Evolutionary conservation across 2,888 invertebrate genomes (phyloP), one percentile per base, ranked within the genome.

Genomic region (Chaetogeoica ovagalla): DNA sequence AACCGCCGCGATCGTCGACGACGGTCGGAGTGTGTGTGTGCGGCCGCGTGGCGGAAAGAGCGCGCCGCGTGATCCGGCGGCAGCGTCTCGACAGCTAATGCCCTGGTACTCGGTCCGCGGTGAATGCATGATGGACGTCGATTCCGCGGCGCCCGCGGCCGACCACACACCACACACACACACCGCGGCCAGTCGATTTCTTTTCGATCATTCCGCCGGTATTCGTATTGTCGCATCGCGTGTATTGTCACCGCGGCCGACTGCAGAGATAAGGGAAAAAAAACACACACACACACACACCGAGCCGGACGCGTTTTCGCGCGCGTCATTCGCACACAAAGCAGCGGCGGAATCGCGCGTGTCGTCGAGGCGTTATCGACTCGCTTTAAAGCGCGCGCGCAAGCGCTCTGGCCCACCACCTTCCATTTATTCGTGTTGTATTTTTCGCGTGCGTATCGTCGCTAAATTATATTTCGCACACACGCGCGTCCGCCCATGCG

Each of bases 101-200:
- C 43, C 79, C 79, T 79, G 79, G 79, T 79, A 79, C 79, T 55
- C 62, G 63, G 70, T 79, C 79, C 79, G 79, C 79, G 79, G 70
- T 39, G 23, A 63, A 79, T 79, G 79, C 79, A 79, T 79, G 79
- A 79, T 71, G 79, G 79, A 71, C 79, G 79, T 23, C 23, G 79
- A 71, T 79, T 79, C 52, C 70, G 79, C 79, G 69, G 37, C 52
- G 79, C 79, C 79, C 79, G 70, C 79, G 79, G 70, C 70, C 71
- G 79, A 52, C 48, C 62, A 57, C 37, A 55, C 55, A 37, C 70
- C 15, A 19, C 69, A 5, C 7, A 19, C 55, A 48, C 66, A 8
- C 57, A 43, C 15, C 15, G 21, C 55, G 0, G 8, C 30, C 69
- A 7, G 2, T 13, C 7, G 43, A 43, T 43, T 43, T 43, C 9